Base-by-base conservation (phyloP, 2,113 vertebrate species). In the Onychostoma macrolepis region DNA sequence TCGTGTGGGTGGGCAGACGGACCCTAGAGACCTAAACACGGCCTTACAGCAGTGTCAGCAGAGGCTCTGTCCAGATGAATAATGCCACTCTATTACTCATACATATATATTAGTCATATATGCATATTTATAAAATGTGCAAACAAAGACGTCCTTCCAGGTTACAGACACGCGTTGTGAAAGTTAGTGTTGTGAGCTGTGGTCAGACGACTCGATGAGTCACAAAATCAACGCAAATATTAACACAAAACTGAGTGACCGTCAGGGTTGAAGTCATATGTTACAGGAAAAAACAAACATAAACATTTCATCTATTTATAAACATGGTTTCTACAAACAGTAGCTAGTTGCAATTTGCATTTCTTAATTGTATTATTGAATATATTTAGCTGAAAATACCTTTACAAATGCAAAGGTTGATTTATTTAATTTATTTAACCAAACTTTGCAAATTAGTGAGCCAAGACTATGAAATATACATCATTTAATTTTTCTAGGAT, bases 61-160 rank as follows among this genome's bases (percentile, higher is more conserved):
- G 19, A 56, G 56, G 21, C 56, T 10, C 45, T 26, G 61, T 28
- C 38, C 83, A 63, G 45, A 87, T 85, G 45, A 87, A 87, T 80
- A 87, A 77, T 74, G 83, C 26, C 45, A 28, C 76, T 78, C 28
- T 79, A n/a, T 56, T 85, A 71, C 15, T 71, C 81, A 83, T 50
- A 71, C 12, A 48, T 24, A 61, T 10, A 19, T 67, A n/a, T 67
- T 87, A 53, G n/a, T 71, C 81, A 83, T 50, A 71, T 28, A 67
- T 33, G 21, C 26, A 82, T 43, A 89, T 89, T 82, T 87, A 89
- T 85, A 81, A 79, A 85, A 83, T 79, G 81, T 53, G 84, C 83
- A 87, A 79, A 84, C 67, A 69, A 69, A 80, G 80, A 67, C 28
- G 28, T 56, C 36, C 58, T 74, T 67, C 50, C 30, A 79, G 85